These are phyloP conservation scores for Pelvicachromis taeniatus DNA, from an alignment of 2,113 vertebrate genomes.

Conservation along the genomic window DNA sequence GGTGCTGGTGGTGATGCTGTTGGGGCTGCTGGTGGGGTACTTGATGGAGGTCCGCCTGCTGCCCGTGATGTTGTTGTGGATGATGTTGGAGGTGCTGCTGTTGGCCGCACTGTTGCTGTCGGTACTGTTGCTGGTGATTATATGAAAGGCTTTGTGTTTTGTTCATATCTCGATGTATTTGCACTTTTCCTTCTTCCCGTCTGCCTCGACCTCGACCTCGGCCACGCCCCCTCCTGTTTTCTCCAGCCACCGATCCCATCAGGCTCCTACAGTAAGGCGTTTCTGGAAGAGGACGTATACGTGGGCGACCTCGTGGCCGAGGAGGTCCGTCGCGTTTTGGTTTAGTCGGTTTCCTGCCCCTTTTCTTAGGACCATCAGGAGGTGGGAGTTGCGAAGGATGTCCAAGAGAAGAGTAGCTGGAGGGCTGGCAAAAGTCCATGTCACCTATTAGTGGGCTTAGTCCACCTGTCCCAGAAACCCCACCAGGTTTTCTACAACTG, in stretches of 20 bases:
- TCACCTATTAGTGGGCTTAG: slow-evolving; percentile 83
- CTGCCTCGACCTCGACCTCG: slow-evolving; percentile 67
- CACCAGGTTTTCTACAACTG: slow-evolving; percentile 77
- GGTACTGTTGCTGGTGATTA: slow-evolving; percentile 48
- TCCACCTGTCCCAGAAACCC: slow-evolving; percentile 46
- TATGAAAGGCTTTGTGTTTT: slow-evolving; percentile 63
- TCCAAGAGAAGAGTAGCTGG: slow-evolving; percentile 70
- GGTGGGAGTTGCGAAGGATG: slow-evolving; percentile 61
- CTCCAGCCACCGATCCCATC: slow-evolving; percentile 69
- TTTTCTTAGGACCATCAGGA: slow-evolving; percentile 78
- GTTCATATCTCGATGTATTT: slow-evolving; percentile 65
- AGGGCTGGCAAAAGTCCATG: slow-evolving; percentile 81
- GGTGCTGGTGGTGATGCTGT: slow-evolving; percentile 55
- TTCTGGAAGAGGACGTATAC: slow-evolving; percentile 84
- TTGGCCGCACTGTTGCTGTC: slow-evolving; percentile 54
- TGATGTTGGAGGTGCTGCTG: slow-evolving; percentile 55
- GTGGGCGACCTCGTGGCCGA: slow-evolving; percentile 80
- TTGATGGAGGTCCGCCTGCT: slow-evolving; percentile 47
- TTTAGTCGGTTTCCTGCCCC: slow-evolving; percentile 86
- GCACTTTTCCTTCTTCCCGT: slow-evolving; percentile 60
- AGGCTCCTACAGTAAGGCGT: slow-evolving; percentile 67
- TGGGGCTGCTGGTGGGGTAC: slow-evolving; percentile 53
- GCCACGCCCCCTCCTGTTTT: slow-evolving; percentile 61
- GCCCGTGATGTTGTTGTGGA: slow-evolving; percentile 39
- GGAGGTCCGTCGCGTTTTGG: slow-evolving; percentile 88